phyloP scores from a whole-genome alignment of 2,888 invertebrate species.

The Sphaeridia pumilis region DNA sequence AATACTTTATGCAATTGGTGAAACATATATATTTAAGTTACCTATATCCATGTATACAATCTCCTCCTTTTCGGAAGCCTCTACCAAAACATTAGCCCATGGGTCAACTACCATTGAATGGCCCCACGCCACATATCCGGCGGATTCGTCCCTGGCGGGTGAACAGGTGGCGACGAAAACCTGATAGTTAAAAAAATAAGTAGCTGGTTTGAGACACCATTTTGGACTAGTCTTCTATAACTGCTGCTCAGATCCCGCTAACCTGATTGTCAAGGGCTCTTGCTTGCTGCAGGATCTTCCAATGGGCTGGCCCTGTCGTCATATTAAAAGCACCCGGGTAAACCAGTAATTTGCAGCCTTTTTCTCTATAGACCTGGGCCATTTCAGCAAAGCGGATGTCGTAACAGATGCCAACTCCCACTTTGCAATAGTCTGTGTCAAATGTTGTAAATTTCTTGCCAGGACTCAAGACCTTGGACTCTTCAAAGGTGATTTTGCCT shows the following conservation, averaged over 20 bases:
- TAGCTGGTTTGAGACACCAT: background rate
- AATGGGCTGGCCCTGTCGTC: slow-evolving; percentile 90
- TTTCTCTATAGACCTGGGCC: slow-evolving; percentile 47
- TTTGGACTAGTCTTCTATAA: background rate
- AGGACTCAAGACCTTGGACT: slow-evolving; percentile 68
- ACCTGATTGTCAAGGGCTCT: slow-evolving; percentile 78
- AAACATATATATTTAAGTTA: slow-evolving; percentile 38
- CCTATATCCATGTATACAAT: slow-evolving; percentile 65
- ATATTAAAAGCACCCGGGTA: slow-evolving; percentile 95
- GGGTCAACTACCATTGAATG: slow-evolving; percentile 74
- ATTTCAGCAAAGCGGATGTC: slow-evolving; percentile 86
- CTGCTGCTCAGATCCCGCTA: background rate
- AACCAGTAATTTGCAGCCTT: slow-evolving; percentile 65
- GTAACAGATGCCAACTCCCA: slow-evolving; percentile 90
- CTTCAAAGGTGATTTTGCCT: slow-evolving; percentile 80
- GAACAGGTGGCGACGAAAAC: slow-evolving; percentile 72
- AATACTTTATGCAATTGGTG: background rate
- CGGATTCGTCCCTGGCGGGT: slow-evolving; percentile 60
- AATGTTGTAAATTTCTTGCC: slow-evolving; percentile 65
- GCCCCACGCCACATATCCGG: slow-evolving; percentile 77
- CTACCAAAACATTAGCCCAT: slow-evolving; percentile 61
- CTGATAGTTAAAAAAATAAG: slow-evolving; percentile 19
- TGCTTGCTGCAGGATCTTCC: slow-evolving; percentile 69
- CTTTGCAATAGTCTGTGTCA: slow-evolving; percentile 55
- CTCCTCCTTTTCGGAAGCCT: slow-evolving; percentile 58